Evolutionary conservation across 2,113 vertebrate genomes (phyloP).

Genomic region (Mormoops blainvillei): DNA sequence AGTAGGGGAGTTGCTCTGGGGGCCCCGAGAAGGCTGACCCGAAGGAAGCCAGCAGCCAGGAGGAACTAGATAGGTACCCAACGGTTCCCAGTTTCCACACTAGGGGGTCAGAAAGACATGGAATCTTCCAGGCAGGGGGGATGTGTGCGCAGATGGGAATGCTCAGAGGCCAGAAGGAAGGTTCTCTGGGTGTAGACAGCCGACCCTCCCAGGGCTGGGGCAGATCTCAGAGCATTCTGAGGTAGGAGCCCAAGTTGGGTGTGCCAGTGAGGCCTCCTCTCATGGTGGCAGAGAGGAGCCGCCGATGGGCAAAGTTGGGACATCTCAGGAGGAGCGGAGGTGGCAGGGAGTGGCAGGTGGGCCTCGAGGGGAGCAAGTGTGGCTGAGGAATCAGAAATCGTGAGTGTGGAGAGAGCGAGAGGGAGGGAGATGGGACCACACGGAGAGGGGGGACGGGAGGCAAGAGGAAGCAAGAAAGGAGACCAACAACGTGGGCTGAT

Average conservation of each 20-base stretch:
- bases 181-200: neutral
- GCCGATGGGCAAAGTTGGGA: rapidly evolving
- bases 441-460: neutral
- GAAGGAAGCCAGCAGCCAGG: neutral
- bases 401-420: neutral
- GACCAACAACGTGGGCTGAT: rapidly evolving
- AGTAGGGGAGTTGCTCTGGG: rapidly evolving
- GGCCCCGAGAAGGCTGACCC: rapidly evolving
- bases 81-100: rapidly evolving
- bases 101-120: neutral
- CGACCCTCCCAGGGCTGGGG: neutral
- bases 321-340: neutral
- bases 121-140: rapidly evolving
- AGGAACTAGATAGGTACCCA: neutral
- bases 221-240: neutral
- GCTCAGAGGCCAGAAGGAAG: neutral
- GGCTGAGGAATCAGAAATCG: neutral
- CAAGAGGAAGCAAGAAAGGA: no score
- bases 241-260: rapidly evolving
- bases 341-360: neutral
- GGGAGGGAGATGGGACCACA: neutral
- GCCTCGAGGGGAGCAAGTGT: neutral
- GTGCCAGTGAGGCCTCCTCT: neutral
- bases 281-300: neutral
- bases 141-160: neutral